A percentile compares a stretch with the other conserved stretches of the same genome.
Evolutionary conservation across 2,888 invertebrate species (phyloP).

Genomic region (Phalera bucephala): DNA sequence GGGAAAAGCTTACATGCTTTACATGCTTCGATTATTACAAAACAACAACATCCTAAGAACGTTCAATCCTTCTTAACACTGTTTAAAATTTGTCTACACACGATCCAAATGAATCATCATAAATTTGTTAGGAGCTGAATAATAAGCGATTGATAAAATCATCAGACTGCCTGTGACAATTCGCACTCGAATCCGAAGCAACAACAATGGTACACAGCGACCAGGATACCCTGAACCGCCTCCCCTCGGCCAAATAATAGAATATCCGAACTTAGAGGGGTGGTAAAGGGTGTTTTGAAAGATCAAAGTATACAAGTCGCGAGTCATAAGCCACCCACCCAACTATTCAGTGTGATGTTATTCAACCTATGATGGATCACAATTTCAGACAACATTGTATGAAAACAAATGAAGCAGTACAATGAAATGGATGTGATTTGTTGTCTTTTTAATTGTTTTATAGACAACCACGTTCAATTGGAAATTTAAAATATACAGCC

Average conservation of each 20-base stretch:
- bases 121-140: constrained; percentile 65
- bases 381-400: constrained; percentile 74
- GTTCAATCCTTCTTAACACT: too few relatives aligned
- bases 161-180: constrained; percentile 73
- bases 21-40: too few relatives aligned
- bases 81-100: too few relatives aligned
- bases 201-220: constrained; percentile 60
- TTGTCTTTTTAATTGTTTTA: constrained; percentile 25
- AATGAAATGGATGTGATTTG: constrained; percentile 44
- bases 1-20: too few relatives aligned
- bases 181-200: constrained; percentile 71
- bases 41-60: too few relatives aligned
- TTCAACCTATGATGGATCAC: constrained; percentile 76
- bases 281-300: constrained; percentile 43
- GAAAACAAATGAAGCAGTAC: constrained; percentile 68
- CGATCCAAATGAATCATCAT: constrained; percentile 56
- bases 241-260: constrained; percentile 38
- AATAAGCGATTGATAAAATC: constrained; percentile 77
- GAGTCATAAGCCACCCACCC: constrained; percentile 58
- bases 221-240: constrained; percentile 46
- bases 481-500: too few relatives aligned
- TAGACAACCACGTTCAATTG: constrained; percentile 1
- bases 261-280: constrained; percentile 30
- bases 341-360: constrained; percentile 73
- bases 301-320: constrained; percentile 48